Evolutionary conservation across 1,140 invertebrate genomes (phyloP).

Genomic region (Sitophilus oryzae): DNA sequence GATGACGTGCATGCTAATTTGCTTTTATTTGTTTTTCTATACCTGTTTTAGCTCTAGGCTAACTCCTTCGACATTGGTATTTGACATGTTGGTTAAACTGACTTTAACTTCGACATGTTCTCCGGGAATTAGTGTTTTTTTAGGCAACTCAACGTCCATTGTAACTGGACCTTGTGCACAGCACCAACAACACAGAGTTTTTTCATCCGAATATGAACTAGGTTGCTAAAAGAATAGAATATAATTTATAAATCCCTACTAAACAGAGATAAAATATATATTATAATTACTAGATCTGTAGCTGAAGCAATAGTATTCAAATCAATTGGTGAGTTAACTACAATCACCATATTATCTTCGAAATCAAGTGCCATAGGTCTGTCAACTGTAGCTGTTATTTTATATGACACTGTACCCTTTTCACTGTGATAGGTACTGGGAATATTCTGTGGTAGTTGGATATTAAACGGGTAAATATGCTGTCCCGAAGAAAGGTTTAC

Average conservation of each 20-base stretch:
- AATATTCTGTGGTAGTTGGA: conserved; percentile 26
- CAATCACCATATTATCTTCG: conserved; percentile 26
- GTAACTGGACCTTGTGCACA: conserved; percentile 26
- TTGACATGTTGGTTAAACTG: conserved; percentile 25
- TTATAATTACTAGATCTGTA: conserved; percentile 21
- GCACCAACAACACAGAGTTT: conserved; percentile 28
- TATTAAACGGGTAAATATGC: conserved; percentile 30
- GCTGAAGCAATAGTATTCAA: conserved; percentile 21
- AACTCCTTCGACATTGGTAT: conserved; percentile 22
- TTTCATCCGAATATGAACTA: conserved; percentile 25
- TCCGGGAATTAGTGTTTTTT: conserved; percentile 23
- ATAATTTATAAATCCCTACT: not conserved
- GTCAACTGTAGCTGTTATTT: conserved; percentile 29
- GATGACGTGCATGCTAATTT: too few species aligned
- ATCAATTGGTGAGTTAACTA: conserved; percentile 27
- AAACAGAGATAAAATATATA: not conserved
- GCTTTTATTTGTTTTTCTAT: too few species aligned
- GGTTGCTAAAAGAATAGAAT: conserved; percentile 17
- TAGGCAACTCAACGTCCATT: conserved; percentile 24
- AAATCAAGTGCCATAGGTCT: conserved; percentile 30
- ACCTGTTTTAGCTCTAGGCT: conserved; percentile 25
- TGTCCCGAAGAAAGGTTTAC: conserved; percentile 22
- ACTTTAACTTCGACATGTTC: conserved; percentile 22
- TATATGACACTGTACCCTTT: conserved; percentile 26
- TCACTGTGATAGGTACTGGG: conserved; percentile 26